Evolutionary conservation across 1,140 invertebrate genomes (phyloP).

Genomic region (Cardiocondyla obscurior): DNA sequence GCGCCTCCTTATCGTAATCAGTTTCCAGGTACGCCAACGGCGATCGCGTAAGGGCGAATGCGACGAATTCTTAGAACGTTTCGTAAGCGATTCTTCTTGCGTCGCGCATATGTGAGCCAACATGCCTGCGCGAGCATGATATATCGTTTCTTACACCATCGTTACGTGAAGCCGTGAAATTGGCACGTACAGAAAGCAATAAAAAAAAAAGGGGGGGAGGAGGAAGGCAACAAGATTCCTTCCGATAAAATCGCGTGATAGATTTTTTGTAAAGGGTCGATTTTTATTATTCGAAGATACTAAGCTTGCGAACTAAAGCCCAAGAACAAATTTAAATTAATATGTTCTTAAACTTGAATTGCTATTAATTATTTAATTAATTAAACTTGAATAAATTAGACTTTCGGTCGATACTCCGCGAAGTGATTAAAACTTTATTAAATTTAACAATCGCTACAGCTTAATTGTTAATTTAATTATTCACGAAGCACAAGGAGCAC

Average conservation of each 20-base stretch:
- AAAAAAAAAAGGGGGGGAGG: too few species aligned
- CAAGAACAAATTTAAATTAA: neutral
- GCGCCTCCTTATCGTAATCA: conserved; percentile 67
- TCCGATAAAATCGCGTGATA: neutral
- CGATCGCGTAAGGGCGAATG: conserved; percentile 58
- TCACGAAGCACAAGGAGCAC: too few species aligned
- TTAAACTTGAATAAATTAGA: too few species aligned
- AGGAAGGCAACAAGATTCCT: neutral
- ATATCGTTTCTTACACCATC: neutral
- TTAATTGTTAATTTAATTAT: too few species aligned
- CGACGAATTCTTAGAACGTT: conserved; percentile 55
- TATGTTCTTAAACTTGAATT: too few species aligned
- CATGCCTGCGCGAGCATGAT: conserved; percentile 4
- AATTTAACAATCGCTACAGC: too few species aligned
- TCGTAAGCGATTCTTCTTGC: conserved; percentile 8
- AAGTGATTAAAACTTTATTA: too few species aligned
- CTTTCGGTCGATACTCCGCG: too few species aligned
- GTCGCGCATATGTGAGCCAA: conserved; percentile 14
- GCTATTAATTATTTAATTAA: too few species aligned
- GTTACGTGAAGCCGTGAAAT: neutral
- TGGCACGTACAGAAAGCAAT: neutral
- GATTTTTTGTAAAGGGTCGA: neutral
- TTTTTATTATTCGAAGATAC: neutral
- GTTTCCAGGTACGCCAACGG: conserved; percentile 61
- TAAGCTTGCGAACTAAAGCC: neutral